Base-by-base conservation (phyloP, 2,888 invertebrate genomes). In the Ectemnius continuus region DNA sequence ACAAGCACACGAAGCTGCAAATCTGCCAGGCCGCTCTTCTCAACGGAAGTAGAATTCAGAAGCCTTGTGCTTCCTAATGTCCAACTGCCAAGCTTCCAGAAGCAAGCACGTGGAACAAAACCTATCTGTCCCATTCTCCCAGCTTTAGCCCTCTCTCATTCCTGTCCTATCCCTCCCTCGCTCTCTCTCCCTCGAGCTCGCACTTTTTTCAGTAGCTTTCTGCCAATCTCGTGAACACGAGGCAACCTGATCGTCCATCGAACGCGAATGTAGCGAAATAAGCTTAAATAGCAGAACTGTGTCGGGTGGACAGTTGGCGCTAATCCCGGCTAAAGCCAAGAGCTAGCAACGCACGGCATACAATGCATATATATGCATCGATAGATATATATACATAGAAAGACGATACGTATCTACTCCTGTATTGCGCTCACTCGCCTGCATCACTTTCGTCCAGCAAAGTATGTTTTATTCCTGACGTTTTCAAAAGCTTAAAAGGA, bases 241-340 rank as follows among this genome's bases (percentile, higher is more conserved):
- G 3, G 23, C 23, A 23, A 23, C 18, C 16, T 16, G 26, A 14
- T 62, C 8, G 11, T 4, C 52, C 46, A 23, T 48, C 48, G 57
- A 45, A 47, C 23, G 46, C 45, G 57, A 45, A 47, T 23, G 46
- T 13, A 2, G 1, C 46, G 20, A 23, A 58, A 63, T 36, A 11
- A 47, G 47, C 14, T 48, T 45, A 56, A 76, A 73, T 56, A 56
- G 57, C 36, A 56, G 56, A 62, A 66, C 45, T 47, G 36, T 20
- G 56, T 18, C 48, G 61, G 45, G 46, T 57, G 64, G 23, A 47
- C 63, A n/a, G 36, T 20, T 57, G 68, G 58, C 36, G 47, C 13
- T 16, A 67, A 71, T 67, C 67, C 61, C 28, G 18, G 61, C 18
- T 20, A 18, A 36, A 23, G 23, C 23, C 23, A 23, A 23, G 23